Conservation (phyloP, 2,113 vertebrate genomes). For the Strix uralensis region DNA sequence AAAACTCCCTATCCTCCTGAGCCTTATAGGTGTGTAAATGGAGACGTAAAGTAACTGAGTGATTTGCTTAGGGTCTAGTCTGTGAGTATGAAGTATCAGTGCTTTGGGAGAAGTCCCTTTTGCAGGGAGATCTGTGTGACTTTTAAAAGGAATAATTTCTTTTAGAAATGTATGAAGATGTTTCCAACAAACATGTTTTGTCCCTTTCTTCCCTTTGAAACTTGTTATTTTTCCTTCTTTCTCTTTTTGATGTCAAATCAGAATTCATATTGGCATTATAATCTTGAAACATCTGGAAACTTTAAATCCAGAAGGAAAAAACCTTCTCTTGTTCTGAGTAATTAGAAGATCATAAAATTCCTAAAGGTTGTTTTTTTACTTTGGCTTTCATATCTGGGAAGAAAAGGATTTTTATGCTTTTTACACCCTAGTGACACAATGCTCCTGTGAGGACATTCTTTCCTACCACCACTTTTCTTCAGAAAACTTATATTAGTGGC, state of each 20-base stretch:
- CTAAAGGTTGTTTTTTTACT: slow-evolving; percentile 13
- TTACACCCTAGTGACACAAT: neutral
- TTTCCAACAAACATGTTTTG: neutral
- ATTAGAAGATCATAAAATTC: neutral
- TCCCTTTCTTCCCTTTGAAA: neutral
- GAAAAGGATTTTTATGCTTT: neutral
- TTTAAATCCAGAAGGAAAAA: slow-evolving; percentile 5
- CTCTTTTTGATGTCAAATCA: neutral
- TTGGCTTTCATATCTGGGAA: neutral
- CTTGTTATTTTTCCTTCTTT: neutral
- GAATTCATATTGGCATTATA: neutral
- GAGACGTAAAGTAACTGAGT: neutral
- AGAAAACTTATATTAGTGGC: neutral
- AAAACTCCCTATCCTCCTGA: neutral
- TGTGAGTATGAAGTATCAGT: neutral
- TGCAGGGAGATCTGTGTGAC: neutral
- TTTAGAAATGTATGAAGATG: neutral
- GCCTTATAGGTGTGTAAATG: neutral
- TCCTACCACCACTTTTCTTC: neutral
- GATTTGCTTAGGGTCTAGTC: neutral
- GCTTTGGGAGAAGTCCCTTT: neutral
- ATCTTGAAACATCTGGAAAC: slow-evolving; percentile 26
- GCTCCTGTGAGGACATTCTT: neutral
- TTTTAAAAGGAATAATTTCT: neutral
- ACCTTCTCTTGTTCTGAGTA: neutral